These are phyloP conservation scores for Parochlus steinenii DNA, from an alignment of 2,888 invertebrate genomes.

Conservation along the genomic window DNA sequence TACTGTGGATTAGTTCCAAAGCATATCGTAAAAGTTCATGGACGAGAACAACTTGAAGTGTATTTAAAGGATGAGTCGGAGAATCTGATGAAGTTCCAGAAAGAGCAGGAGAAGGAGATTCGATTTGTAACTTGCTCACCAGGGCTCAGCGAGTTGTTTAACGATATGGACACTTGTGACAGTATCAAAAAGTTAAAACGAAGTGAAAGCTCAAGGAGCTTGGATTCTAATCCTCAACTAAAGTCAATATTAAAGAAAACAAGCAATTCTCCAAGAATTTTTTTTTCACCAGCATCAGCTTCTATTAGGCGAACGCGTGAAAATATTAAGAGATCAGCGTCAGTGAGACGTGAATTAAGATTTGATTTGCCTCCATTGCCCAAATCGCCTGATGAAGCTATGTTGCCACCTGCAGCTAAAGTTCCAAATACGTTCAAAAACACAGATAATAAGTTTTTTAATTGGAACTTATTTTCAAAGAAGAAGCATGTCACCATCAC, in stretches of 20 bases:
- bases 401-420: neutral
- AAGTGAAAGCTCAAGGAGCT: neutral
- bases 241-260: constrained; percentile 16
- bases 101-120: constrained; percentile 13
- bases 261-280: constrained; percentile 11
- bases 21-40: constrained; percentile 15
- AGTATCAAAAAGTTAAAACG: constrained; percentile 2
- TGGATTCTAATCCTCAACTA: constrained; percentile 10
- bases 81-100: constrained; percentile 9
- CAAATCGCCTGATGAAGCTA: constrained; percentile 1
- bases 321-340: constrained; percentile 13
- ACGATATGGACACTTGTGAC: constrained; percentile 13
- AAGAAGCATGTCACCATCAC: too few species aligned
- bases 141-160: constrained; percentile 15
- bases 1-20: constrained; percentile 14
- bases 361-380: constrained; percentile 15
- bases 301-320: constrained; percentile 13
- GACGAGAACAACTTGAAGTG: constrained; percentile 13
- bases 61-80: constrained; percentile 14
- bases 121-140: constrained; percentile 15
- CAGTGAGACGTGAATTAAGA: constrained; percentile 15
- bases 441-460: too few species aligned
- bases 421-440: too few species aligned
- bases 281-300: constrained; percentile 14
- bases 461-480: constrained; percentile 3